Percentiles rank a stretch among this genome's conserved stretches.
These are phyloP conservation scores for Xiphorhynchus elegans DNA, from an alignment of 2,113 vertebrate genomes.

Conservation along the genomic window DNA sequence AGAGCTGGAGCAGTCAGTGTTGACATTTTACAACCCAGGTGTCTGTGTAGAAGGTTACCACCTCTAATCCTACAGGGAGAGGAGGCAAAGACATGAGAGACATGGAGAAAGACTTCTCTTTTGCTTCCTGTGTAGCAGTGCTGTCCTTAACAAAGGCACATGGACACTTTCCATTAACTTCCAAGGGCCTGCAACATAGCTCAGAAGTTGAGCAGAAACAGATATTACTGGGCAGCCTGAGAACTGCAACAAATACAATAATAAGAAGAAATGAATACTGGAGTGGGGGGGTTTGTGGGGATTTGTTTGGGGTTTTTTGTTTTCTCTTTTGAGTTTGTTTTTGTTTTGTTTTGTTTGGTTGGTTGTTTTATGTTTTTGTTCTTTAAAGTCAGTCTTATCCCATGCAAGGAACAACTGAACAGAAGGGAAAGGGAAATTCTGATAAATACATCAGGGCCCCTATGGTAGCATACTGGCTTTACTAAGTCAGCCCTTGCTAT, in stretches of 20 bases:
- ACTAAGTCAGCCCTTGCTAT: not conserved
- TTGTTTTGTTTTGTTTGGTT: not conserved
- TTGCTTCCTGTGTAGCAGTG: not conserved
- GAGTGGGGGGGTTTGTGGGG: not conserved
- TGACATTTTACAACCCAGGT: not conserved
- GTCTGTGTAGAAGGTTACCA: not conserved
- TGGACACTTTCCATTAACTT: not conserved
- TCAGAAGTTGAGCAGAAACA: not conserved
- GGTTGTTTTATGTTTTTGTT: not conserved
- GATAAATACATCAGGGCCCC: not conserved
- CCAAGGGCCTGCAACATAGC: fast-evolving
- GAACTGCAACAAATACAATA: not conserved
- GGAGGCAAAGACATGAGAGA: not conserved
- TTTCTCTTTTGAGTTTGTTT: not conserved
- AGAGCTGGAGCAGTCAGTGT: not conserved
- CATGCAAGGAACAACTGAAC: not conserved
- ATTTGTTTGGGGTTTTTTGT: not conserved
- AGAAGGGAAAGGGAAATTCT: not conserved
- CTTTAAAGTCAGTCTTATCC: not conserved
- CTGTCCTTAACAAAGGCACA: not conserved
- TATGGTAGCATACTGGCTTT: not conserved
- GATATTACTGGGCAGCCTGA: not conserved
- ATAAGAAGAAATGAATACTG: not conserved
- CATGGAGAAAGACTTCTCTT: not conserved
- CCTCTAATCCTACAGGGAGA: not conserved